Percentiles rank a stretch among this genome's conserved stretches.
phyloP scores from a whole-genome alignment of 2,797 vertebrate genomes.

The Galagoides demidoff region DNA sequence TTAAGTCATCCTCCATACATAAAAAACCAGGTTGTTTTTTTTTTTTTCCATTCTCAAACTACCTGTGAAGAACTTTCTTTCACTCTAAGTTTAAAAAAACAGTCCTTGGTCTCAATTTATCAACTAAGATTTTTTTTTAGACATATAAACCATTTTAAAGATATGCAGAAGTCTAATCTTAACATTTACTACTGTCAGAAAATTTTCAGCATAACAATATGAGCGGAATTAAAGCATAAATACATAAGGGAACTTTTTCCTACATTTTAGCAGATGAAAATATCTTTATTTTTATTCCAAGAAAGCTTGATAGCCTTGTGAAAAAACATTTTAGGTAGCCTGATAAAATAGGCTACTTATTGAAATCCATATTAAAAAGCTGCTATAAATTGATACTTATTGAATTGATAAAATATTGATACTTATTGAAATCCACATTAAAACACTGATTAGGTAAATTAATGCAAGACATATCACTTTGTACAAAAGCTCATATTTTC shows the following conservation, averaged over 20 bases:
- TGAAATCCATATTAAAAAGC: neutral
- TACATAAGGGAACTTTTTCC: neutral
- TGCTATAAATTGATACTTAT: neutral
- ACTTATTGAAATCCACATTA: neutral
- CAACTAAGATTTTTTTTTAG: constrained; percentile 26
- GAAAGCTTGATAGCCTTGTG: neutral
- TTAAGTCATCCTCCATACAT: neutral
- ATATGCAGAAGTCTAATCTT: neutral
- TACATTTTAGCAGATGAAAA: neutral
- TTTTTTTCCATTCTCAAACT: constrained; percentile 3
- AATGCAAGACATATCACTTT: neutral
- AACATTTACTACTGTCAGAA: constrained; percentile 19
- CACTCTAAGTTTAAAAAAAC: neutral
- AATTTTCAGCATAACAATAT: constrained; percentile 19
- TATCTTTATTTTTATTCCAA: constrained; percentile 3
- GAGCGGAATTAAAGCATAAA: constrained; percentile 25
- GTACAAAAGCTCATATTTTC: neutral
- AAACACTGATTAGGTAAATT: neutral
- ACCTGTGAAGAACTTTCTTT: neutral
- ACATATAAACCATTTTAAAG: neutral
- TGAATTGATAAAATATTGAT: neutral
- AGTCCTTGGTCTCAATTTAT: neutral
- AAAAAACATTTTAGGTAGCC: neutral
- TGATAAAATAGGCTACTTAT: neutral
- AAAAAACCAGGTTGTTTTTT: neutral